A percentile compares a stretch with the other conserved stretches of the same genome.
Conservation (phyloP, 2,797 vertebrate species). For the Odontamblyopus rebecca region DNA sequence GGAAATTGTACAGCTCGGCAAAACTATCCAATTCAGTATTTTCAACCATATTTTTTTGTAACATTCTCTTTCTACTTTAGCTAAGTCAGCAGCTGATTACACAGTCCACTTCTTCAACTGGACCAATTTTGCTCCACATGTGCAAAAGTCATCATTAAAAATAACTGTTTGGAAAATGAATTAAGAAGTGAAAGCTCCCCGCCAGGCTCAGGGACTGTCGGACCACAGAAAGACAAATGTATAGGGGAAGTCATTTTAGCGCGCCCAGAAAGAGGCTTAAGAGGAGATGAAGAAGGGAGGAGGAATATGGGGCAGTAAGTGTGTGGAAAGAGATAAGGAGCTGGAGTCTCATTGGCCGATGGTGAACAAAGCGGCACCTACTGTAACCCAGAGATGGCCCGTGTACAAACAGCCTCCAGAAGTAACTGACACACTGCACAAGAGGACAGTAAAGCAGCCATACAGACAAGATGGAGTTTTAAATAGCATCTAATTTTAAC, state of each 20-base stretch:
- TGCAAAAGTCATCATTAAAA: constrained; percentile 13
- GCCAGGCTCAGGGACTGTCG: not conserved
- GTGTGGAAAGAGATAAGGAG: constrained; percentile 29
- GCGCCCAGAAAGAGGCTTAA: constrained; percentile 27
- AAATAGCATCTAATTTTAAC: not conserved
- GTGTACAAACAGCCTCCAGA: constrained; percentile 4
- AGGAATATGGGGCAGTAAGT: constrained; percentile 23
- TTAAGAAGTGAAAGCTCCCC: constrained; percentile 3
- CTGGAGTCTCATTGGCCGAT: constrained; percentile 3
- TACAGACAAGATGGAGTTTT: not conserved
- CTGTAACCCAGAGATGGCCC: not conserved
- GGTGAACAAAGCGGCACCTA: constrained; percentile 5
- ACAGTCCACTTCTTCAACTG: constrained; percentile 5
- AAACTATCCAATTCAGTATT: not conserved
- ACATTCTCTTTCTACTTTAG: not conserved
- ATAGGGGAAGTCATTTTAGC: constrained; percentile 13
- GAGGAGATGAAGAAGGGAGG: constrained; percentile 17
- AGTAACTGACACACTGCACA: constrained; percentile 1
- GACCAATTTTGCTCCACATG: not conserved
- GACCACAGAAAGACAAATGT: not conserved
- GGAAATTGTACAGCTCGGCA: not conserved
- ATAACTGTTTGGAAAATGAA: constrained; percentile 10
- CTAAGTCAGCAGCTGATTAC: not conserved
- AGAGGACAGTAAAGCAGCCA: not conserved
- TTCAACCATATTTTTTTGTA: not conserved